Evolutionary conservation across 2,797 vertebrate species (phyloP), one percentile per base, ranked within the genome.

Genomic region (Microctenopoma steveboyesi): DNA sequence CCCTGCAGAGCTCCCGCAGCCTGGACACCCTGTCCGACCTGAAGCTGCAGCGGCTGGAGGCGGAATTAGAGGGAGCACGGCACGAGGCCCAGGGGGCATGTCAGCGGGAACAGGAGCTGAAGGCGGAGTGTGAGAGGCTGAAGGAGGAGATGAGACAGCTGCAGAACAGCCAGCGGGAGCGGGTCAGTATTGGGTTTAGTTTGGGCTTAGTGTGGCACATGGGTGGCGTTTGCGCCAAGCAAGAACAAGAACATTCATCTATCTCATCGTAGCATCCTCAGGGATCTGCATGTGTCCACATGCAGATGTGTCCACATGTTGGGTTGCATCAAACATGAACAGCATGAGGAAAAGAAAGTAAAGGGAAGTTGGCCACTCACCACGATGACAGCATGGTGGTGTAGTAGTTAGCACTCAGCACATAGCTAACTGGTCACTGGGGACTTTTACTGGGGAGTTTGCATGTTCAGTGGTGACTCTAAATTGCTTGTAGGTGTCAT

Each of bases 81-180:
- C 95, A 96, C 6, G 96, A 98, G 84, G 94, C 91, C 18, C 96
- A 95, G 79, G 96, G 95, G 1, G 96, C 96, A 0, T 97, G 97
- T 87, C 96, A 94, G 80, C 92, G 97, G 0, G 97, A 98, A 69
- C 95, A 96, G 79, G 96, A 97, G 49, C 91, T 97, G 59, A 97
- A 98, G 85, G 94, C 90, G 0, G 95, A 97, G 83, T 96, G 96
- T 0, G 95, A 97, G 82, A 76, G 96, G 30, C 92, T 98, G 57
- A 96, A 96, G 88, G 95, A 94, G 1, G 96, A 98, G 84, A 93
- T 98, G 66, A 95, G 95, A 60, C 96, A 95, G 74, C 90, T 98
- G 57, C 96, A 97, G 89, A 95, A 92, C 79, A 94, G 81, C 58
- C 94, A 96, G 56, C 93, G 95, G 64, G 96, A 98, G 92, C 85